Conservation (phyloP, 1,140 invertebrate genomes). For the Atopsyche davidsoni region DNA sequence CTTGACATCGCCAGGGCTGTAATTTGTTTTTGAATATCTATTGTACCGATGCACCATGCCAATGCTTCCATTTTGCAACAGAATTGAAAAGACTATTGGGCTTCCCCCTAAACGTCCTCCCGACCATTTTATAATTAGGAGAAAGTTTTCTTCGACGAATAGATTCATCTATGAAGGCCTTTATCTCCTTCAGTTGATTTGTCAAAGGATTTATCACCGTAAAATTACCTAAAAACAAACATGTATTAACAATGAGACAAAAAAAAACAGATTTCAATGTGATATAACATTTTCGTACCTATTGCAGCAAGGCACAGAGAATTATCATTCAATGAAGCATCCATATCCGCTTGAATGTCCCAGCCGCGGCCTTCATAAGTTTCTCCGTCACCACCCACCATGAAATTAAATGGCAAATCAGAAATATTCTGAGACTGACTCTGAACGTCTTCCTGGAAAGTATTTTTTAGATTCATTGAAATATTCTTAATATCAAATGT, state of each 20-base stretch:
- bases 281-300: conserved; percentile 13
- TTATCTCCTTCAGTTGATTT: conserved; percentile 14
- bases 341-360: conserved; percentile 8
- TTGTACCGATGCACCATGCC: too few relatives aligned
- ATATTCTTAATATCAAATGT: conserved; percentile 1
- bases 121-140: conserved; percentile 8
- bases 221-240: conserved; percentile 19
- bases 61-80: conserved; percentile 12
- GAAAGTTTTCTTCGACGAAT: conserved; percentile 13
- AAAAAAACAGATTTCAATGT: not conserved
- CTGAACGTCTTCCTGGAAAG: conserved; percentile 17
- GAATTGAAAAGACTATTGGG: conserved; percentile 8
- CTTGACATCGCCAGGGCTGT: too few relatives aligned
- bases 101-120: conserved; percentile 3
- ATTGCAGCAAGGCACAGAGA: conserved; percentile 15
- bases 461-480: not conserved
- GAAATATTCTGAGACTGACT: conserved; percentile 11
- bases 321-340: conserved; percentile 5
- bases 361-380: conserved; percentile 23
- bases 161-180: conserved; percentile 15
- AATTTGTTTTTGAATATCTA: too few relatives aligned
- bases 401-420: conserved; percentile 26
- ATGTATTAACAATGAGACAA: not conserved
- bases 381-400: conserved; percentile 16
- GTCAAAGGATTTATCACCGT: conserved; percentile 1